Conservation (phyloP, 2,888 invertebrate species). For the Lithophane semibrunnea region DNA sequence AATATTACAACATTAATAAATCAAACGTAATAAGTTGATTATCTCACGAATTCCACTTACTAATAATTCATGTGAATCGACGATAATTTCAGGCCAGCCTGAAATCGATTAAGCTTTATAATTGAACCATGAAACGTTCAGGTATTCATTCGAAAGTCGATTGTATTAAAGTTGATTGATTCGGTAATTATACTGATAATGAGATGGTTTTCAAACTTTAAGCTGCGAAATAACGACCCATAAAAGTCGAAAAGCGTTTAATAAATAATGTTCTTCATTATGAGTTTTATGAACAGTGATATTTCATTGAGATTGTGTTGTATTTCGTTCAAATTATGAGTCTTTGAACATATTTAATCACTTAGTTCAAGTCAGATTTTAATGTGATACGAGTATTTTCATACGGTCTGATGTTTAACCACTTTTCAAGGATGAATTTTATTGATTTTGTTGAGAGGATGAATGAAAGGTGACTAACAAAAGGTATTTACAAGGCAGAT, state of each 20-base stretch:
- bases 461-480: too few species aligned
- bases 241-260: conserved; percentile 45
- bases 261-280: conserved; percentile 44
- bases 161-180: conserved; percentile 61
- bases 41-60: conserved; percentile 15
- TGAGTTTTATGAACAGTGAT: conserved; percentile 32
- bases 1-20: conserved; percentile 14
- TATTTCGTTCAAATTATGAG: conserved; percentile 34
- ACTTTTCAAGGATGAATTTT: background rate
- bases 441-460: too few species aligned
- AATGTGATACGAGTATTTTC: background rate
- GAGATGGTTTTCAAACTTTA: conserved; percentile 60
- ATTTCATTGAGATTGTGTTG: conserved; percentile 34
- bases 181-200: conserved; percentile 62
- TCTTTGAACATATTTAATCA: background rate
- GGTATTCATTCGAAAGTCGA: conserved; percentile 49
- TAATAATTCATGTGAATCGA: conserved; percentile 42
- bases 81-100: conserved; percentile 14
- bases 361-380: conserved; percentile 1
- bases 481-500: too few species aligned
- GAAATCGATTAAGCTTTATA: conserved; percentile 52
- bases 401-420: background rate
- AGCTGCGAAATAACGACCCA: conserved; percentile 45
- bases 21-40: conserved; percentile 15
- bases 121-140: conserved; percentile 45